Conservation (phyloP, 1,140 invertebrate genomes). For the Kradibia gibbosae region DNA sequence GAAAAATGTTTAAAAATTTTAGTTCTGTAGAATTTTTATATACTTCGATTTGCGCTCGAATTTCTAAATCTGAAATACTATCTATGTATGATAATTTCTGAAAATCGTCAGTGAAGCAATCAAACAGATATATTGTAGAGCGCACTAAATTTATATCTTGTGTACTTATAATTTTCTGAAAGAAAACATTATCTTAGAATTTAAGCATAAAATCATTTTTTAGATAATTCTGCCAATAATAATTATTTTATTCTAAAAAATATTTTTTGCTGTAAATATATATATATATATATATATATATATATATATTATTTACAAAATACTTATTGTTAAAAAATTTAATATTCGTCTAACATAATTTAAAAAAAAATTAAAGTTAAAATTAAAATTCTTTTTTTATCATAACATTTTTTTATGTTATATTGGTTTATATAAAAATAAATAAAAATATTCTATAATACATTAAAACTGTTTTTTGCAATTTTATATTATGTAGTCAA, state of each 20-base stretch:
- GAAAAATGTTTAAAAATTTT: conserved; percentile 15
- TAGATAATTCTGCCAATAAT: too few relatives aligned
- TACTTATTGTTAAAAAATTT: not conserved
- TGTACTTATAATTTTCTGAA: conserved; percentile 87
- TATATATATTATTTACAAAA: not conserved
- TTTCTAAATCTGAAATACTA: conserved; percentile 80
- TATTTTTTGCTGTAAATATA: too few relatives aligned
- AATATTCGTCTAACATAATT: too few relatives aligned
- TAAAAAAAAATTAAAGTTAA: too few relatives aligned
- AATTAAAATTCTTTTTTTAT: too few relatives aligned
- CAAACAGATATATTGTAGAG: conserved; percentile 90
- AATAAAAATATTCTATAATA: too few relatives aligned
- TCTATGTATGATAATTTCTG: conserved; percentile 84
- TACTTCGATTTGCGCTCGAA: conserved; percentile 84
- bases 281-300: not conserved
- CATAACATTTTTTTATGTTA: too few relatives aligned
- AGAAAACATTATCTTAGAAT: not conserved
- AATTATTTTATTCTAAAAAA: too few relatives aligned
- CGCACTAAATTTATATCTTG: conserved; percentile 88
- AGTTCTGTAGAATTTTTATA: conserved; percentile 17
- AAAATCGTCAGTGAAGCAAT: conserved; percentile 92
- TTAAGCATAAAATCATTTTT: not conserved
- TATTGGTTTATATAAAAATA: too few relatives aligned
- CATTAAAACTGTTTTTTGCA: too few relatives aligned
- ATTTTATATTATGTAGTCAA: too few relatives aligned